These are phyloP conservation scores for Apteryx owenii DNA, from an alignment of 2,113 vertebrate genomes.

Conservation along the genomic window DNA sequence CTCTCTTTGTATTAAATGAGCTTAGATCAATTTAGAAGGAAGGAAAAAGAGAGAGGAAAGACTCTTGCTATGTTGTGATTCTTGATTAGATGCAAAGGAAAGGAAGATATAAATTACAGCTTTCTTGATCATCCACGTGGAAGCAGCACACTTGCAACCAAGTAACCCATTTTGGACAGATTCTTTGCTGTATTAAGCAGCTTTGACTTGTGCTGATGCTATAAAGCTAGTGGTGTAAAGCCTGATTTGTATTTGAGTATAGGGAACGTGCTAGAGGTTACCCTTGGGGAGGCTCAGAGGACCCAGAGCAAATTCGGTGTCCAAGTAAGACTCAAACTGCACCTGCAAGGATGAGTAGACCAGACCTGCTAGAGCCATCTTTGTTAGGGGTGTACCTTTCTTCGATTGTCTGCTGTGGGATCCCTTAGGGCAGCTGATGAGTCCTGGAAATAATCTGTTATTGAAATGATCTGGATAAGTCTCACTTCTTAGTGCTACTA, in stretches of 20 bases:
- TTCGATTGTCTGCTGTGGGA: background rate
- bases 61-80: background rate
- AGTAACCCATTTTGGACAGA: fast-evolving
- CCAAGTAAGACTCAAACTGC: background rate
- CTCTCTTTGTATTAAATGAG: background rate
- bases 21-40: background rate
- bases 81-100: background rate
- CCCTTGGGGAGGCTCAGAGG: background rate
- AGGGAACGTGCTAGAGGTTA: background rate
- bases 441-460: background rate
- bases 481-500: background rate
- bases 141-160: background rate
- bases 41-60: background rate
- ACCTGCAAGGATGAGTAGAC: background rate
- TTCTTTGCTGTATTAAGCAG: background rate
- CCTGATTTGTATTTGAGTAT: background rate
- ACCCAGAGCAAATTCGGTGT: background rate
- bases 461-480: background rate
- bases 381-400: background rate
- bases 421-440: background rate
- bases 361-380: background rate
- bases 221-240: background rate
- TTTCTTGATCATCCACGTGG: background rate
- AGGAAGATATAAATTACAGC: background rate
- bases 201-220: background rate